Evolutionary conservation across 2,113 vertebrate species (phyloP).

Genomic region (Peromyscus polionotus): DNA sequence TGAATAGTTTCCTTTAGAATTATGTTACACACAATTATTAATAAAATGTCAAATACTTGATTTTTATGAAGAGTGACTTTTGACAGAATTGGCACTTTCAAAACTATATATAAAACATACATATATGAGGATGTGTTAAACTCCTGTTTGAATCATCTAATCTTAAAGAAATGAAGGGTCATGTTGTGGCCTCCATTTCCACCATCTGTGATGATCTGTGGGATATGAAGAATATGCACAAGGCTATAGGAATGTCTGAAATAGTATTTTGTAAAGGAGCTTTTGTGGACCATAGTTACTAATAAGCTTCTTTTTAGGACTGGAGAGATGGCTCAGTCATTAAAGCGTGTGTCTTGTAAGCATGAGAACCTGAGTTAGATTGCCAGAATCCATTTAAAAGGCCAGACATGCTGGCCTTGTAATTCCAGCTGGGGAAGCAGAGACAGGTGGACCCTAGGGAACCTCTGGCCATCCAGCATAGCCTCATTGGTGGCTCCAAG

Average conservation of each 20-base stretch:
- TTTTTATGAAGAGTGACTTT: background rate
- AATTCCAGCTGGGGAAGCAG: background rate
- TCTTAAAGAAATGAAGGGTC: conserved; percentile 20
- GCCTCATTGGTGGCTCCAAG: background rate
- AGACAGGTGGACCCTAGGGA: background rate
- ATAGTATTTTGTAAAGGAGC: background rate
- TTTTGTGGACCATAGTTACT: background rate
- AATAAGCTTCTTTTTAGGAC: background rate
- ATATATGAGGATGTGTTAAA: background rate
- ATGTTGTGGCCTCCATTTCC: background rate
- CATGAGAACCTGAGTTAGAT: background rate
- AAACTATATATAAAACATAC: background rate
- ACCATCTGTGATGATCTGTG: background rate
- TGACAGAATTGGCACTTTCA: conserved; percentile 24
- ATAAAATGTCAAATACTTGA: background rate
- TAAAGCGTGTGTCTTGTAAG: background rate
- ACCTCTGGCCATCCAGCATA: background rate
- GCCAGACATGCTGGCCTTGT: background rate
- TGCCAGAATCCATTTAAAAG: background rate
- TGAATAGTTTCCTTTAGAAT: background rate
- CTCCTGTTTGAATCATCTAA: background rate
- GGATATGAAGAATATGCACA: background rate
- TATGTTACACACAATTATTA: background rate
- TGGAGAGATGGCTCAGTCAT: background rate
- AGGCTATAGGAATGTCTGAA: background rate